A percentile compares a stretch with the other conserved stretches of the same genome.
Evolutionary conservation across 2,113 vertebrate genomes (phyloP).

Genomic region (Muntiacus reevesi): DNA sequence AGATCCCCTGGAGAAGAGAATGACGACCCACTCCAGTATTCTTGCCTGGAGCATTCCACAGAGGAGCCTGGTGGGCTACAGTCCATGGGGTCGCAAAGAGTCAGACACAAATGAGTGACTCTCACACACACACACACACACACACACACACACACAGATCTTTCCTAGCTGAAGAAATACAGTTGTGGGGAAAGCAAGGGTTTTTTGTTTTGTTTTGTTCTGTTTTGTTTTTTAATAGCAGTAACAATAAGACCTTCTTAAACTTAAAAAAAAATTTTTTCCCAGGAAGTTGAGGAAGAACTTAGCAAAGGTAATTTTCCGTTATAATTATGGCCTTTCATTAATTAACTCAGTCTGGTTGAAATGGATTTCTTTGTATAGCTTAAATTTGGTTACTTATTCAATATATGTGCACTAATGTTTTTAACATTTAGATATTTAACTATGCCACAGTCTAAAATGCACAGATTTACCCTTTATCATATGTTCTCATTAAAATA

Average conservation of each 20-base stretch:
- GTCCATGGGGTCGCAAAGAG: neutral
- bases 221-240: neutral
- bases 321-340: neutral
- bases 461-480: neutral
- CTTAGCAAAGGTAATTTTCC: neutral
- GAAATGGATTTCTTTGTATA: neutral
- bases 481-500: conserved; percentile 12
- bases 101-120: neutral
- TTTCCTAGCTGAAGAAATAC: neutral
- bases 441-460: neutral
- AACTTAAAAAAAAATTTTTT: neutral
- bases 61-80: neutral
- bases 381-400: neutral
- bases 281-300: neutral
- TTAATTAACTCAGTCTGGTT: neutral
- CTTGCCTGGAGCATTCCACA: neutral
- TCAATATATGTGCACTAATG: neutral
- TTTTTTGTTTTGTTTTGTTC: neutral
- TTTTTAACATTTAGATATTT: conserved; percentile 20
- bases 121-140: neutral
- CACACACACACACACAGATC: neutral
- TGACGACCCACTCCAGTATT: neutral
- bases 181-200: neutral
- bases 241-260: neutral
- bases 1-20: neutral